A percentile compares a stretch with the other conserved stretches of the same genome.
Evolutionary conservation across 2,113 vertebrate genomes (phyloP).

Genomic region (Mungos mungo): DNA sequence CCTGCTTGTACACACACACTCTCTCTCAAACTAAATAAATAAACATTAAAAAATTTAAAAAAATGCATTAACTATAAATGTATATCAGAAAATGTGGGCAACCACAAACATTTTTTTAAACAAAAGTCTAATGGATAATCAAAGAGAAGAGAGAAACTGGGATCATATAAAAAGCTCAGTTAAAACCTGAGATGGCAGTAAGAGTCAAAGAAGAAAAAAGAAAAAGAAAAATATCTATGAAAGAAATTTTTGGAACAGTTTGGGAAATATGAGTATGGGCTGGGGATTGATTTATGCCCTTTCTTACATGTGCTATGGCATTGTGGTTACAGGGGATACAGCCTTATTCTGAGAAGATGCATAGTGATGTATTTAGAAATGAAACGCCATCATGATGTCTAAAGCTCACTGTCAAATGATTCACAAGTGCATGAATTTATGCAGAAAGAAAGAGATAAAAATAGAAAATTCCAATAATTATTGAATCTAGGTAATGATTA

Average conservation of each 20-base stretch:
- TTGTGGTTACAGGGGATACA: not conserved
- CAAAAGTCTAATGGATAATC: not conserved
- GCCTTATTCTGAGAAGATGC: not conserved
- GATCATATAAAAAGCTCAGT: not conserved
- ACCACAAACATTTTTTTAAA: not conserved
- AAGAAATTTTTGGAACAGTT: not conserved
- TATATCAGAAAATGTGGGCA: not conserved
- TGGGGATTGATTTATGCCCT: not conserved
- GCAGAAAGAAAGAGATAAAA: not conserved
- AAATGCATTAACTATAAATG: not conserved
- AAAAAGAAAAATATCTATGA: not conserved
- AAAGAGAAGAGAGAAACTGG: not conserved
- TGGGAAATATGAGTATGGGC: not conserved
- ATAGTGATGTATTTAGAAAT: not conserved
- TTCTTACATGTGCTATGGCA: not conserved
- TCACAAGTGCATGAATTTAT: not conserved
- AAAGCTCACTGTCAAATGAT: not conserved
- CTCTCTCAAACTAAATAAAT: not conserved
- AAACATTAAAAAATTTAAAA: not conserved
- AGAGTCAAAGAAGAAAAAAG: not conserved
- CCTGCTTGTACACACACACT: not conserved
- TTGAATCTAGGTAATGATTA: not conserved
- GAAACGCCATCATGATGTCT: not conserved
- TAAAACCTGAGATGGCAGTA: not conserved
- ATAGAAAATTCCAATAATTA: not conserved